Evolutionary conservation across 2,888 invertebrate genomes (phyloP), one percentile per base, ranked within the genome.

Genomic region (Dugesia japonica): DNA sequence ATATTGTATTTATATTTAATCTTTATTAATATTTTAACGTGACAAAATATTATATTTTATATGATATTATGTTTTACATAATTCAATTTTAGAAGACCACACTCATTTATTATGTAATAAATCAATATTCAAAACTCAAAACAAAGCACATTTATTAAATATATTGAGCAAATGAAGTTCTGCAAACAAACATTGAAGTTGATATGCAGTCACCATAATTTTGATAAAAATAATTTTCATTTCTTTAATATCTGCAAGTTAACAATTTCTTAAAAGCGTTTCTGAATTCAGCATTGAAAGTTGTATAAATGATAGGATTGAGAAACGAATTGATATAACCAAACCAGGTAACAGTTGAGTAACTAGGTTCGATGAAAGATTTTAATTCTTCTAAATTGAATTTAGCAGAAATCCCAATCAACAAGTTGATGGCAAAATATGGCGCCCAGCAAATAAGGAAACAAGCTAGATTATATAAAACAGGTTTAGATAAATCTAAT

Each of bases 401-500:
- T 85, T 93, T 92, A 81, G 90, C 90, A 87, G 93, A 93, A 84
- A 94, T 88, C 0, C 94, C 94, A 83, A 93, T 93, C 86, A 92
- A 88, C 79, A 94, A 91, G 85, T 92, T 94, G 87, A 93, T 92
- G 0, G 92, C 91, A 88, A 95, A 94, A 87, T 95, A 94, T 26
- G 94, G 94, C 76, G 92, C 90, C 94, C 94, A 95, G 86, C 94
- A 95, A 83, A 92, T 89, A 56, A 95, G 89, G 85, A 95, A 95
- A 0, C 56, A 56, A 56, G 56, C 56, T 56, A n/a, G 17, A 56
- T 56, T 20, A 56, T 13, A 38, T 38, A 13, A 38, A 38, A 38
- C 17, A 17, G 38, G n/a, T n/a, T n/a, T n/a, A n/a, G n/a, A n/a
- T n/a, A n/a, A n/a, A n/a, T n/a, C n/a, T n/a, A n/a, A n/a, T n/a